A percentile compares a stretch with the other conserved stretches of the same genome.
Evolutionary conservation across 2,888 invertebrate genomes (phyloP).

Genomic region (Parnassius glacialis): DNA sequence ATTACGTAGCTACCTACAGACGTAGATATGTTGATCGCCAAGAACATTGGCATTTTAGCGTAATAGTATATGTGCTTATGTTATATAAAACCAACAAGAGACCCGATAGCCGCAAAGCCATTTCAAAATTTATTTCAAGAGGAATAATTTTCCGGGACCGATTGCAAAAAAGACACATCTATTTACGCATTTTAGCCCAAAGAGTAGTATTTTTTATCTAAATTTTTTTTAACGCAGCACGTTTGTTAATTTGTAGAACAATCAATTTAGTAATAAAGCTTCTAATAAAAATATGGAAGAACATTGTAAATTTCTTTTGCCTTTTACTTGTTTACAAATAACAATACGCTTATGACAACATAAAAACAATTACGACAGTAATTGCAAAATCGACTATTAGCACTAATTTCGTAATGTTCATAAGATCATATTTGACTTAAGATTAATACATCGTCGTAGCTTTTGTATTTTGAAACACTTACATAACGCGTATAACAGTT

Average conservation of each 20-base stretch:
- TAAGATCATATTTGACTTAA: slow-evolving; percentile 42
- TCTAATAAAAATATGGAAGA: too few relatives aligned
- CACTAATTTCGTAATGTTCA: slow-evolving; percentile 52
- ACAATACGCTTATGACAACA: slow-evolving; percentile 17
- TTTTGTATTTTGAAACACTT: slow-evolving; percentile 56
- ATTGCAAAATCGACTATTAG: slow-evolving; percentile 33
- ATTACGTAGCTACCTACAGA: slow-evolving; percentile 1
- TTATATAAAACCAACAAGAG: slow-evolving; percentile 7
- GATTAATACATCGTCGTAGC: slow-evolving; percentile 33
- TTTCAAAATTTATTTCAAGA: too few relatives aligned
- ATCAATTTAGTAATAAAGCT: too few relatives aligned
- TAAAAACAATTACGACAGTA: slow-evolving; percentile 33
- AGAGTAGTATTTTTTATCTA: too few relatives aligned
- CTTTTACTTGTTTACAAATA: too few relatives aligned
- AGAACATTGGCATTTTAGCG: slow-evolving; percentile 4
- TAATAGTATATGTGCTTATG: not conserved
- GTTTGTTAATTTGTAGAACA: too few relatives aligned
- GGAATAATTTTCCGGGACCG: too few relatives aligned
- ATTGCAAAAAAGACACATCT: too few relatives aligned
- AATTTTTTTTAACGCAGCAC: too few relatives aligned
- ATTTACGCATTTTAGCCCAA: too few relatives aligned
- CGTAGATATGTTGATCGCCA: slow-evolving; percentile 1
- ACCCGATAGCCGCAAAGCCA: not conserved
- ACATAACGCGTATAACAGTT: slow-evolving; percentile 51
- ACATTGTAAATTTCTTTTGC: too few relatives aligned